Evolutionary conservation across 2,888 invertebrate species (phyloP), one percentile per base, ranked within the genome.

Genomic region (Chrysina gloriosa): DNA sequence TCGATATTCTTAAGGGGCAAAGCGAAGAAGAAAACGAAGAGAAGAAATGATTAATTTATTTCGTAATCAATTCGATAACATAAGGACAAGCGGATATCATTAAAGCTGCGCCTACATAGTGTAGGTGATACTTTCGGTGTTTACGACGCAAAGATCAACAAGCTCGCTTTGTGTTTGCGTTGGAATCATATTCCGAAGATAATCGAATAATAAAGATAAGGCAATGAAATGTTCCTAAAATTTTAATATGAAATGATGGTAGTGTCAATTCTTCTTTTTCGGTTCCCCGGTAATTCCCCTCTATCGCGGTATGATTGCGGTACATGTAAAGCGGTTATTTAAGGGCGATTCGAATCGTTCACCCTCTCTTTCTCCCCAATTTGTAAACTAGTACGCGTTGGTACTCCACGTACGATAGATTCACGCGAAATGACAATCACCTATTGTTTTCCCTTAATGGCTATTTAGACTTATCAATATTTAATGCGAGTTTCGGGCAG

Each of bases 341-440:
- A 58, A 69, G 72, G 72, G 67, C 47, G 54, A 68, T 48, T 71
- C n/a, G n/a, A n/a, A n/a, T n/a, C n/a, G n/a, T 27, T 69, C 69
- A 25, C 50, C 50, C 25, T 6, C 3, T 70, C 48, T 21, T 6
- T 3, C 11, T 39, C 36, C 52, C n/a, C 23, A 21, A 56, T 48
- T 52, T 64, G 58, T 68, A 45, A 70, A 68, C 73, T 71, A 74
- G 76, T 73, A 77, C 77, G 66, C 70, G 68, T 74, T 77, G 77
- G 77, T 76, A 78, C 79, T 75, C 70, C 69, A 71, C 58, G 56
- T 63, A 36, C 58, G 69, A 69, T 67, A 65, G 63, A 66, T 69
- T 77, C 80, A 80, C 80, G 80, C 79, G 73, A 80, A 78, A 77
- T 75, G 77, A 77, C 78, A 79, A 78, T 80, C 78, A 80, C 74